phyloP scores from a whole-genome alignment of 1,140 invertebrate species.

The Bombus affinis region DNA sequence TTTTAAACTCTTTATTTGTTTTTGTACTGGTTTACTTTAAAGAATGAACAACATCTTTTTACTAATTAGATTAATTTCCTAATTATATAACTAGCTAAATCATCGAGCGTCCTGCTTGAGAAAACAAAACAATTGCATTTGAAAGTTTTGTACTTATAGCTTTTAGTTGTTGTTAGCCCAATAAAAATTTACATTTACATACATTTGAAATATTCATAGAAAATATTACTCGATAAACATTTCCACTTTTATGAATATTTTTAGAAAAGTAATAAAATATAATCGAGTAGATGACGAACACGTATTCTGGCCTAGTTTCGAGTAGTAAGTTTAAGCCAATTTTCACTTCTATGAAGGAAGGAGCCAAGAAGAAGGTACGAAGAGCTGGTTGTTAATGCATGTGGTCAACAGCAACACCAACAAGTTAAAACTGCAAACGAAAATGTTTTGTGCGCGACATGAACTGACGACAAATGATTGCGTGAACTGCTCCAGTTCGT shows the following conservation, averaged over 20 bases:
- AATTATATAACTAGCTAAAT: neutral
- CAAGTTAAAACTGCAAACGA: slow-evolving; percentile 81
- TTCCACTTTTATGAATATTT: neutral
- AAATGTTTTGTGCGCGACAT: slow-evolving; percentile 77
- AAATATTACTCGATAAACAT: neutral
- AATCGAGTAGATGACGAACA: neutral
- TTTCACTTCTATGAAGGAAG: slow-evolving; percentile 29
- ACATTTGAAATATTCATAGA: neutral
- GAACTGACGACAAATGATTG: slow-evolving; percentile 53
- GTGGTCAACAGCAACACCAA: slow-evolving; percentile 81
- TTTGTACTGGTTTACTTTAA: slow-evolving; percentile 10
- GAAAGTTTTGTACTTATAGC: neutral
- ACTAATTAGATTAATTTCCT: neutral
- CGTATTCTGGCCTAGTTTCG: slow-evolving; percentile 61
- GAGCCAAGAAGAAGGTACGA: slow-evolving; percentile 38
- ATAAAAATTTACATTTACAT: neutral
- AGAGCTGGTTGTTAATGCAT: slow-evolving; percentile 36
- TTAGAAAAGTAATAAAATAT: neutral
- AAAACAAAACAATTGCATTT: neutral
- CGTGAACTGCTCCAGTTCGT: slow-evolving; percentile 24
- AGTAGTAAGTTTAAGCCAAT: slow-evolving; percentile 70
- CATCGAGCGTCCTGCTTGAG: neutral
- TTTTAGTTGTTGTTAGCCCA: neutral
- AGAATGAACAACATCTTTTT: neutral
- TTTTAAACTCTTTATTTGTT: neutral